Evolutionary conservation across 2,797 vertebrate genomes (phyloP).

Genomic region (Chelonia mydas): DNA sequence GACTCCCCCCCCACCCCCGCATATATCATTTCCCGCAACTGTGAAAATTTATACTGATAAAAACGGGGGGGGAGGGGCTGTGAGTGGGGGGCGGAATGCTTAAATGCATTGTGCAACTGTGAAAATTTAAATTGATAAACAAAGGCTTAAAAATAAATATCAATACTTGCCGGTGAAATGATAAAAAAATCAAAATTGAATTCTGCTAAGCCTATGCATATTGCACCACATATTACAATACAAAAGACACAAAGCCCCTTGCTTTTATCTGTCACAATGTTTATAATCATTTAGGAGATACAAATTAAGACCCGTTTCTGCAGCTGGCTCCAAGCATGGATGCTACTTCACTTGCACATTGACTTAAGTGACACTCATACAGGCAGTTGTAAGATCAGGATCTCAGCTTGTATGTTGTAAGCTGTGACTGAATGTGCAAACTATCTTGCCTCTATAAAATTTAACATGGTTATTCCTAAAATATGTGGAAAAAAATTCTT

Average conservation of each 20-base stretch:
- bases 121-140: not conserved
- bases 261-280: not conserved
- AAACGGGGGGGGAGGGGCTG: too few relatives aligned
- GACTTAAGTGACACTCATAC: not conserved
- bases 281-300: not conserved
- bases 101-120: not conserved
- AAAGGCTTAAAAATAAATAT: not conserved
- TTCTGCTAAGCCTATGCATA: not conserved
- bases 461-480: constrained; percentile 9
- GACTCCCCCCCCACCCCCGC: not conserved
- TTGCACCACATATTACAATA: accelerated
- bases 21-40: not conserved
- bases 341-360: not conserved
- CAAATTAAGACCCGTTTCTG: not conserved
- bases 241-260: not conserved
- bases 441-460: not conserved
- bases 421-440: not conserved
- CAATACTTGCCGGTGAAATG: too few relatives aligned
- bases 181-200: not conserved
- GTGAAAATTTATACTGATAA: not conserved
- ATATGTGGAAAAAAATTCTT: constrained; percentile 38
- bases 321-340: not conserved
- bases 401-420: accelerated
- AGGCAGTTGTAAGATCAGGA: accelerated
- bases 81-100: too few relatives aligned